phyloP scores from a whole-genome alignment of 2,113 vertebrate species.

The Mixornis gularis region DNA sequence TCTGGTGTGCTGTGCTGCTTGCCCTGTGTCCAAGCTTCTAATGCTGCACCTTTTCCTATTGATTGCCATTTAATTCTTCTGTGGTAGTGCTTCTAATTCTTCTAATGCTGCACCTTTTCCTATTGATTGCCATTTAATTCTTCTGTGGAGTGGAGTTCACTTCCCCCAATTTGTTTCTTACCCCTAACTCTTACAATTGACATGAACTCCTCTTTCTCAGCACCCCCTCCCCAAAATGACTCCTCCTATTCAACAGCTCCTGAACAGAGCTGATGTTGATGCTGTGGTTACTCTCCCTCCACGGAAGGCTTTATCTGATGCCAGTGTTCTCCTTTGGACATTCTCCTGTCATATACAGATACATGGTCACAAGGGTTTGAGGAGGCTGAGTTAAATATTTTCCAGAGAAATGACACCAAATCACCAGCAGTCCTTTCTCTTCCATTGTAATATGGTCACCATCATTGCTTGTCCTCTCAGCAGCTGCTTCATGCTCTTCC shows the following conservation, averaged over 20 bases:
- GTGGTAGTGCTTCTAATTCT: not conserved
- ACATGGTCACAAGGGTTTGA: not conserved
- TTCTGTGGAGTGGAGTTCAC: not conserved
- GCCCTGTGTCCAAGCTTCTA: not conserved
- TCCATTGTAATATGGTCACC: rapidly evolving
- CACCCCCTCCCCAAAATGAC: not conserved
- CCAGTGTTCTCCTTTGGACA: not conserved
- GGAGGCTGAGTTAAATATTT: not conserved
- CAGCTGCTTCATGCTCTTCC: not conserved
- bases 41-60: not conserved
- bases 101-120: not conserved
- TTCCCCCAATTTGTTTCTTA: not conserved
- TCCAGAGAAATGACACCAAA: not conserved
- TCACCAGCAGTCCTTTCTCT: not conserved
- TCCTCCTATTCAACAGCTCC: not conserved
- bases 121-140: rapidly evolving
- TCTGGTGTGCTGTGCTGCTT: not conserved
- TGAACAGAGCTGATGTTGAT: not conserved
- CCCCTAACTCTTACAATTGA: not conserved
- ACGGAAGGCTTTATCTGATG: not conserved
- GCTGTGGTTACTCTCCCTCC: not conserved
- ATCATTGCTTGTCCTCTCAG: not conserved
- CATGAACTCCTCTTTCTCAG: not conserved
- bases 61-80: not conserved
- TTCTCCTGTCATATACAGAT: not conserved